Conservation (phyloP, 92 coral and sea anemone species). For the Paramuricea clavata region DNA sequence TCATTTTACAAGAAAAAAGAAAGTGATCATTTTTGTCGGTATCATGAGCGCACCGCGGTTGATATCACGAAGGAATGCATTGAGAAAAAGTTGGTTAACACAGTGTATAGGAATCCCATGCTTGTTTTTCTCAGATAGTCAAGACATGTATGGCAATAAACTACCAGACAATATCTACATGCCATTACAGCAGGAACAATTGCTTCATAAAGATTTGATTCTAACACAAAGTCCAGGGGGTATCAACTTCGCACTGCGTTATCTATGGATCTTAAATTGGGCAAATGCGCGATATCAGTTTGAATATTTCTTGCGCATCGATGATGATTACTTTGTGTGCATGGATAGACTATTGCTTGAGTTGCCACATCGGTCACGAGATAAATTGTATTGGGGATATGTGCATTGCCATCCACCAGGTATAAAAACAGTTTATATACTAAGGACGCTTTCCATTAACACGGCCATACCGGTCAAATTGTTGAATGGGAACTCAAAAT, state of each 20-base stretch:
- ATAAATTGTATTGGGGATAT: conserved; percentile 94
- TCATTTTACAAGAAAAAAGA: conserved; percentile 9
- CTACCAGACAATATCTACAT: conserved; percentile 10
- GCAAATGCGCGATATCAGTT: conserved; percentile 76
- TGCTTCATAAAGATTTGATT: conserved; percentile 35
- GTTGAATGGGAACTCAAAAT: too few relatives aligned
- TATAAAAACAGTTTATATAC: too few relatives aligned
- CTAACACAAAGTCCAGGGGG: conserved; percentile 65
- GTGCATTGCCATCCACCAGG: conserved; percentile 75
- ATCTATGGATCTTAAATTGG: conserved; percentile 91
- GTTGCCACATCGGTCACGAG: conserved; percentile 72
- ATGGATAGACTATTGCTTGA: conserved; percentile 81
- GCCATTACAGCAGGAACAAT: conserved; percentile 25
- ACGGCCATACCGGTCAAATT: too few relatives aligned
- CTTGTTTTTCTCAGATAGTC: conserved; percentile 87
- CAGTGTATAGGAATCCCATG: conserved; percentile 81
- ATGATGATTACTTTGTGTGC: conserved; percentile 95
- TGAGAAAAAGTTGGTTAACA: conserved; percentile 89
- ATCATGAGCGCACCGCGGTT: conserved; percentile 89
- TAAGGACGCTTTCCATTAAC: too few relatives aligned
- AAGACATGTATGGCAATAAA: conserved; percentile 27
- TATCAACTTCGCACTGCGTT: conserved; percentile 83
- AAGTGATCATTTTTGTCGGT: conserved; percentile 76
- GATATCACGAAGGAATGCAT: conserved; percentile 84
- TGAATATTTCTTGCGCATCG: conserved; percentile 86